These are phyloP conservation scores for Gephyroberyx darwinii DNA, from an alignment of 2,797 vertebrate species.

Conservation along the genomic window DNA sequence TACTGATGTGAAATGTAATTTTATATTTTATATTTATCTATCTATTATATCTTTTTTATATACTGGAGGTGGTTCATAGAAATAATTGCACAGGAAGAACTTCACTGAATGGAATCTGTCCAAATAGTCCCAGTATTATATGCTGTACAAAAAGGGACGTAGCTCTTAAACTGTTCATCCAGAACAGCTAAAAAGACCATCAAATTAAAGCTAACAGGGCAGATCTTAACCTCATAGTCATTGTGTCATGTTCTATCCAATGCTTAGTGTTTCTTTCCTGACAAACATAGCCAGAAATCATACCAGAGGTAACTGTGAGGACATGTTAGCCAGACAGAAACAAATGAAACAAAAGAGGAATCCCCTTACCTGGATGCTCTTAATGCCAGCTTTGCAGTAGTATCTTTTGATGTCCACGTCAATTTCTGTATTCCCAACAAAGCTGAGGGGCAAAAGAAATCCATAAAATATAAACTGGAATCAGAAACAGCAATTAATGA, in stretches of 20 bases:
- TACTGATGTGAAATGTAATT: not conserved
- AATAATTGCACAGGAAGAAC: not conserved
- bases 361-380: slow-evolving; percentile 92
- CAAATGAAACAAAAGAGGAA: not conserved
- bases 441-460: slow-evolving; percentile 79
- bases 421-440: slow-evolving; percentile 95
- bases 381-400: slow-evolving; percentile 98
- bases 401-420: slow-evolving; percentile 96
- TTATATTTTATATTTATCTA: not conserved
- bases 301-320: not conserved
- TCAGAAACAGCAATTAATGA: not conserved
- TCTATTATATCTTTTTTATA: not conserved
- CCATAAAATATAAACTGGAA: not conserved
- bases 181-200: not conserved
- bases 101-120: not conserved
- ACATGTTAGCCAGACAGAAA: slow-evolving; percentile 2
- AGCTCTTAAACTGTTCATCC: not conserved
- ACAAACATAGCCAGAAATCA: slow-evolving; percentile 5
- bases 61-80: not conserved
- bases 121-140: slow-evolving; percentile 9
- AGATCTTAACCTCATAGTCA: slow-evolving; percentile 18
- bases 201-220: slow-evolving; percentile 10
- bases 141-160: not conserved
- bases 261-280: not conserved
- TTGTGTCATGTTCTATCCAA: slow-evolving; percentile 13